phyloP scores from a whole-genome alignment of 2,888 invertebrate species.

The Nomada ferruginata region DNA sequence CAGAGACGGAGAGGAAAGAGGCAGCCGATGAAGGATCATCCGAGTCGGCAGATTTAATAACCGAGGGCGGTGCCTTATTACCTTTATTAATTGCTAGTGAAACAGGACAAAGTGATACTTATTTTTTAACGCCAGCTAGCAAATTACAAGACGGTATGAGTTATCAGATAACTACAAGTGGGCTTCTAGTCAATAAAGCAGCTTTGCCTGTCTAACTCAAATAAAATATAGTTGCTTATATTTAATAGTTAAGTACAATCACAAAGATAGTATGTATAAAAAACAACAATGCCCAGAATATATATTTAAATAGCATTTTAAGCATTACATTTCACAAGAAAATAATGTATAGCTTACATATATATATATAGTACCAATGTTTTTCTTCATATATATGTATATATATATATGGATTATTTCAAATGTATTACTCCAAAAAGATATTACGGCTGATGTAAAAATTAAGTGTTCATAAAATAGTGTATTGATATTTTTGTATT shows the following conservation, averaged over 20 bases:
- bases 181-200: conserved; percentile 71
- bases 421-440: background rate
- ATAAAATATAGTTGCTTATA: conserved; percentile 36
- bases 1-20: conserved; percentile 62
- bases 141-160: conserved; percentile 74
- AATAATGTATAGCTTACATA: conserved; percentile 19
- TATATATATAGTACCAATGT: background rate
- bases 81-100: conserved; percentile 76
- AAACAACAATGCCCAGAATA: conserved; percentile 23
- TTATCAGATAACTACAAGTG: conserved; percentile 74
- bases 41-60: conserved; percentile 58
- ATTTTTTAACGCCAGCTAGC: conserved; percentile 76
- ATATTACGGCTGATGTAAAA: background rate
- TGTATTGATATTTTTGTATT: conserved; percentile 25
- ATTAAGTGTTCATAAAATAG: conserved; percentile 10
- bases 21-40: conserved; percentile 38
- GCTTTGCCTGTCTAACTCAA: conserved; percentile 49
- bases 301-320: conserved; percentile 23
- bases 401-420: background rate
- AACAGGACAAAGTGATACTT: conserved; percentile 72
- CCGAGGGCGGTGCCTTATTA: conserved; percentile 68
- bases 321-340: conserved; percentile 25
- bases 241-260: conserved; percentile 30
- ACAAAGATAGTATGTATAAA: conserved; percentile 43
- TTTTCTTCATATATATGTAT: conserved; percentile 3